phyloP scores from a whole-genome alignment of 2,888 invertebrate species.

The Venusia cambrica region DNA sequence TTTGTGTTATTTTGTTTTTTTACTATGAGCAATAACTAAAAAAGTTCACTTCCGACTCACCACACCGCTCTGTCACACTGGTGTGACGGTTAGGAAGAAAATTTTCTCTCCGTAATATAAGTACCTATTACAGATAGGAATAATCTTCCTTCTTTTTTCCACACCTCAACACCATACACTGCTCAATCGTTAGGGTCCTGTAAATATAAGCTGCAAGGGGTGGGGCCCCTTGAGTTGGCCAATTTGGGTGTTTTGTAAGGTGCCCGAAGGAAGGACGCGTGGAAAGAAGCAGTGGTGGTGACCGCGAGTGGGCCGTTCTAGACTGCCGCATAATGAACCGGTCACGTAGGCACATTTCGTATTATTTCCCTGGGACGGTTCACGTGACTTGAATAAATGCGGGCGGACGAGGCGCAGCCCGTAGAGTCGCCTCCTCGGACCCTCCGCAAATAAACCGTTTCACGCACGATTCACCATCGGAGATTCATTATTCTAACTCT shows the following conservation, averaged over 20 bases:
- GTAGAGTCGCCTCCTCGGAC: constrained; percentile 56
- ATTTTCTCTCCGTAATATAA: too few species aligned
- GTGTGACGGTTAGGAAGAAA: too few species aligned
- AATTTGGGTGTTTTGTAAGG: constrained; percentile 50
- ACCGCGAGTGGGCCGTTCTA: constrained; percentile 55
- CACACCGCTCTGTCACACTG: too few species aligned
- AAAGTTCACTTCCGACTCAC: too few species aligned
- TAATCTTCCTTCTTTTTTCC: too few species aligned
- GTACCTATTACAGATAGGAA: too few species aligned
- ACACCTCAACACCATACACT: too few species aligned
- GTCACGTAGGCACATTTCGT: constrained; percentile 81
- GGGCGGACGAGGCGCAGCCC: constrained; percentile 49
- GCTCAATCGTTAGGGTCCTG: too few species aligned
- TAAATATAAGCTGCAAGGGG: constrained; percentile 44
- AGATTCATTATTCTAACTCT: constrained; percentile 79
- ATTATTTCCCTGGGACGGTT: constrained; percentile 79
- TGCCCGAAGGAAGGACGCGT: constrained; percentile 37
- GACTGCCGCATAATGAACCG: constrained; percentile 76
- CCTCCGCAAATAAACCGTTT: constrained; percentile 79
- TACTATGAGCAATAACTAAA: too few species aligned
- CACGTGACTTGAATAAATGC: constrained; percentile 78
- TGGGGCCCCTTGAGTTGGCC: constrained; percentile 45
- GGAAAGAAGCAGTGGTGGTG: constrained; percentile 38
- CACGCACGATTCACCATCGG: constrained; percentile 75
- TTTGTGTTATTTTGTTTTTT: too few species aligned